phyloP scores from a whole-genome alignment of 1,140 invertebrate genomes.

The Dermatophagoides farinae region DNA sequence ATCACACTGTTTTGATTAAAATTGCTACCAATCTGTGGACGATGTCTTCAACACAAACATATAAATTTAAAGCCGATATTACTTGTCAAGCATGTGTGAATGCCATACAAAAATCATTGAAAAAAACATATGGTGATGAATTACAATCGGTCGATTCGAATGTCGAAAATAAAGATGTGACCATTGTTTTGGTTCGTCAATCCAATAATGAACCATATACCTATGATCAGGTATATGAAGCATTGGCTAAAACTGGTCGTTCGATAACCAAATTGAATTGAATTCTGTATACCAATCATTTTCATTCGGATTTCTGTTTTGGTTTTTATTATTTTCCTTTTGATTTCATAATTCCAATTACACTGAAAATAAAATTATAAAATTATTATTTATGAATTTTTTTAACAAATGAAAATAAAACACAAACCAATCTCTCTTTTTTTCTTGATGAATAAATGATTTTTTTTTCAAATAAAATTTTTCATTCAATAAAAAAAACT shows the following conservation, averaged over 20 bases:
- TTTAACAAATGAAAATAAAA: too few species aligned
- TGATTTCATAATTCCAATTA: too few species aligned
- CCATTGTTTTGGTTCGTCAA: background rate
- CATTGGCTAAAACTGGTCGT: constrained; percentile 5
- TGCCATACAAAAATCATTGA: constrained; percentile 7
- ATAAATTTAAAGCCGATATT: constrained; percentile 11
- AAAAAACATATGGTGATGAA: constrained; percentile 5
- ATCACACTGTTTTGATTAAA: too few species aligned
- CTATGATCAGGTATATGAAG: constrained; percentile 7
- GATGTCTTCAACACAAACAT: background rate
- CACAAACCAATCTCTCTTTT: too few species aligned
- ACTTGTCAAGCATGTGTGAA: constrained; percentile 11
- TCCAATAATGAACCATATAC: background rate
- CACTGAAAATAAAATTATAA: too few species aligned
- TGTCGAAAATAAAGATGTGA: background rate
- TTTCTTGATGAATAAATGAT: too few species aligned
- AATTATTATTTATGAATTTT: too few species aligned
- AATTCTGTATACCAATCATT: too few species aligned
- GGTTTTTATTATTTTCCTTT: too few species aligned
- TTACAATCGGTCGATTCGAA: background rate
- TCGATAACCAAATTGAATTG: background rate
- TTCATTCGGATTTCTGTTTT: too few species aligned
- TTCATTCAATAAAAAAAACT: too few species aligned
- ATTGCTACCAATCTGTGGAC: background rate
- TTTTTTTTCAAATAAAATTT: too few species aligned